These are phyloP conservation scores for Paralvinella palmiformis DNA, from an alignment of 1,140 invertebrate species.

Conservation along the genomic window DNA sequence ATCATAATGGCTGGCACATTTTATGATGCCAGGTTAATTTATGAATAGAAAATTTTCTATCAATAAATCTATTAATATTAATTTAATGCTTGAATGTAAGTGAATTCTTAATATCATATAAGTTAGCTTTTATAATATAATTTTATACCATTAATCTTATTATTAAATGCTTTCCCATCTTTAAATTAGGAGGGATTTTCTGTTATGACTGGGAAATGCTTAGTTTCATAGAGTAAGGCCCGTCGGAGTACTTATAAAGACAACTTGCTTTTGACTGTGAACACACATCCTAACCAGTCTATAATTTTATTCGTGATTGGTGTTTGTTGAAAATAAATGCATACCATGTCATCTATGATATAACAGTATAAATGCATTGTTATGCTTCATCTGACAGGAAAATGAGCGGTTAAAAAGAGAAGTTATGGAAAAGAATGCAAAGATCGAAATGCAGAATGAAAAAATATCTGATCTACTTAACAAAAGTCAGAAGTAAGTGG, in stretches of 20 bases:
- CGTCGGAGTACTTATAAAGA: neutral
- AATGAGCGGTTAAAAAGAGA: constrained; percentile 51
- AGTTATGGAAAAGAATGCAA: constrained; percentile 45
- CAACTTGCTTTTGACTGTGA: neutral
- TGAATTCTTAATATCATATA: too few species aligned
- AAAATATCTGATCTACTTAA: constrained; percentile 51
- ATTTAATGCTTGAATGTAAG: neutral
- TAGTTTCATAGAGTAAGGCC: constrained; percentile 23
- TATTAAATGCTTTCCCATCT: too few species aligned
- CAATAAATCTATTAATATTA: neutral
- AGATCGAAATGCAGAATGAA: constrained; percentile 49
- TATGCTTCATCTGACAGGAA: constrained; percentile 38
- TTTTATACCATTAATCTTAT: too few species aligned
- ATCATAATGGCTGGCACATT: neutral
- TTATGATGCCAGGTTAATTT: neutral
- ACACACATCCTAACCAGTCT: neutral
- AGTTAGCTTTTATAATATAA: too few species aligned
- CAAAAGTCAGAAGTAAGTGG: constrained; percentile 48
- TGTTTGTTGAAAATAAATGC: neutral
- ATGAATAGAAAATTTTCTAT: neutral
- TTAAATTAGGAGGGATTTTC: too few species aligned
- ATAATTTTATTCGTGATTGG: neutral
- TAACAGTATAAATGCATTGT: too few species aligned
- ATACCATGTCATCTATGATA: neutral
- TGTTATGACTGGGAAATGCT: neutral